Percentiles rank a stretch among this genome's conserved stretches.
Conservation (phyloP, 2,797 vertebrate species). For the Orestias chungarensis region DNA sequence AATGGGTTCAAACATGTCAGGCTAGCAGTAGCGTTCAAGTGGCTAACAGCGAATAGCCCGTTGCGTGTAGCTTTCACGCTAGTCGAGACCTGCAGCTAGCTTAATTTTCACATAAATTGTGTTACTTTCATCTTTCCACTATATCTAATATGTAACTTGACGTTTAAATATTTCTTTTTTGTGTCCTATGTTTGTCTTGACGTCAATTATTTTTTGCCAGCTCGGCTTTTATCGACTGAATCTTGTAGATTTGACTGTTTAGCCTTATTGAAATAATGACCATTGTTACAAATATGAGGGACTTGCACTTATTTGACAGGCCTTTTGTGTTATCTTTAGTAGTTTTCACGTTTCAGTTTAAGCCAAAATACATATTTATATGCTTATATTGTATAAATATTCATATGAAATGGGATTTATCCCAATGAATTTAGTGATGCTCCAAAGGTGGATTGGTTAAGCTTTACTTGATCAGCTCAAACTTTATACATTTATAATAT, state of each 20-base stretch:
- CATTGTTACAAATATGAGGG: too few relatives aligned
- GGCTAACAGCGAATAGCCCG: background rate
- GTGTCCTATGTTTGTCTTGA: background rate
- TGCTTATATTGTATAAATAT: too few relatives aligned
- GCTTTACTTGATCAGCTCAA: background rate
- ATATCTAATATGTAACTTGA: background rate
- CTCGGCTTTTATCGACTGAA: background rate
- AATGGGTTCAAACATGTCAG: fast-evolving
- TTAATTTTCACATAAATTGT: background rate
- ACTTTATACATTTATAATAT: background rate
- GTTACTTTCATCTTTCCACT: too few relatives aligned
- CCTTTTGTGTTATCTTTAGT: too few relatives aligned
- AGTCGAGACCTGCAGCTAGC: background rate
- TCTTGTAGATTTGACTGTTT: background rate
- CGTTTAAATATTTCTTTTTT: background rate
- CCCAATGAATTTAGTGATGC: too few relatives aligned
- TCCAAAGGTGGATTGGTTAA: background rate
- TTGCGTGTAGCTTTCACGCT: background rate
- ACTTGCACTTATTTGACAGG: too few relatives aligned
- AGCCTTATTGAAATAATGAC: background rate
- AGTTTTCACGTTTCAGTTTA: too few relatives aligned
- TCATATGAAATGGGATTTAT: too few relatives aligned
- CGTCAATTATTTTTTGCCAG: background rate
- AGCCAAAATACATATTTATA: too few relatives aligned
- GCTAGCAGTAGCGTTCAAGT: background rate